Evolutionary conservation across 2,888 invertebrate species (phyloP), one percentile per base, ranked within the genome.

Genomic region (Drosophila subquinaria): DNA sequence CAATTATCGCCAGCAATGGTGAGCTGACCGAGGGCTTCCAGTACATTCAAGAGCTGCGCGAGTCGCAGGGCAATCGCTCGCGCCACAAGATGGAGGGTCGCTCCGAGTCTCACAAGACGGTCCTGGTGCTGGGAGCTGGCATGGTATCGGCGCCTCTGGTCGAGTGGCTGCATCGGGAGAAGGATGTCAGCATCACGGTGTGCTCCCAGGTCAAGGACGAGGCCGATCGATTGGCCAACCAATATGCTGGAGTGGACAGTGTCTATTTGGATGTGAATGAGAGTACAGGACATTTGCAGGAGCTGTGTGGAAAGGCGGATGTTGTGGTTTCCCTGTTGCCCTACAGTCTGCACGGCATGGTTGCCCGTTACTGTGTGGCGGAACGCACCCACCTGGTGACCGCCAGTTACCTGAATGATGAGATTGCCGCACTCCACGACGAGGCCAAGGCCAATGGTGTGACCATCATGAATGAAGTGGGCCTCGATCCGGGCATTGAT

Each of bases 401-500:
- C 0, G 98, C 99, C 0, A 98, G 98, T 70, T 99, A 99, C 90
- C 95, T 97, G 63, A 96, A 96, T 11, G 96, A 97, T 1, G 96
- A 96, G 88, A 96, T 99, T 83, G 95, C 94, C 85, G 95, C 95
- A 0, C 93, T 98, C 10, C 96, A 98, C 87, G 94, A 96, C 43
- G 97, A 97, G 62, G 99, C 99, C 0, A 94, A 95, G 53, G 95
- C 96, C 36, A 97, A 98, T 0, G 98, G 97, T 0, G 94, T 99
- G 0, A 99, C 99, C 0, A 95, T 99, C 45, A 94, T 99, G 75
- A 99, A 99, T 91, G 99, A 99, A 93, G 96, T 98, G 0, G 99
- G 99, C 0, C 94, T 99, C 35, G 99, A 99, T 92, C 99, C 99
- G 0, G 99, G 99, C n/a, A 98, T 98, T 80, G 98, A 99, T 92